Evolutionary conservation across 1,140 invertebrate genomes (phyloP).

Genomic region (Harpegnathos saltator): DNA sequence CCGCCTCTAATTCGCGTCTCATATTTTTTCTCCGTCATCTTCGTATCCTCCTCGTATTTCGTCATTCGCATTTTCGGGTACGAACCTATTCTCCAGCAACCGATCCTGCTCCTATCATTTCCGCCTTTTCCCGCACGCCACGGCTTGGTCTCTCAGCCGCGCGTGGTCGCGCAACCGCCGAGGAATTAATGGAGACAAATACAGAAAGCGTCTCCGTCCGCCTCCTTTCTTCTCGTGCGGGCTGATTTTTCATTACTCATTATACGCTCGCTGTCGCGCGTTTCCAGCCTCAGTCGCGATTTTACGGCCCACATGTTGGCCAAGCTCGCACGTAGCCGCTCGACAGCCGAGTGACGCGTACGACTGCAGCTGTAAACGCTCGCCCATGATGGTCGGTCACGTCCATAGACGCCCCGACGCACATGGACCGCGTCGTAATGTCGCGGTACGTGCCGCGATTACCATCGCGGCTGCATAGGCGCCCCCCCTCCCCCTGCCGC

Average conservation of each 20-base stretch:
- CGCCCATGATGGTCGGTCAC: constrained; percentile 56
- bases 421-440: constrained; percentile 33
- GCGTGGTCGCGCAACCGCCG: no score
- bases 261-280: constrained; percentile 47
- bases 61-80: no score
- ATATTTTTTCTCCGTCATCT: no score
- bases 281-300: constrained; percentile 73
- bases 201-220: no score
- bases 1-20: no score
- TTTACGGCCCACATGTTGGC: constrained; percentile 42
- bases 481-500: background rate
- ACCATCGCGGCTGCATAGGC: constrained; percentile 33
- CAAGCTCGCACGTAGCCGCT: constrained; percentile 33
- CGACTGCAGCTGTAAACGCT: constrained; percentile 51
- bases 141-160: no score
- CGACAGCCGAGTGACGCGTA: constrained; percentile 51
- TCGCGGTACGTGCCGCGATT: constrained; percentile 59
- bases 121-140: no score
- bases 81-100: no score
- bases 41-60: no score
- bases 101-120: no score
- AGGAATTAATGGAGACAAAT: no score
- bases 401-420: constrained; percentile 42
- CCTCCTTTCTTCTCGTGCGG: background rate
- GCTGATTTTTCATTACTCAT: constrained; percentile 77